Evolutionary conservation across 2,113 vertebrate genomes (phyloP).

Genomic region (Myanophis thanlyinensis): DNA sequence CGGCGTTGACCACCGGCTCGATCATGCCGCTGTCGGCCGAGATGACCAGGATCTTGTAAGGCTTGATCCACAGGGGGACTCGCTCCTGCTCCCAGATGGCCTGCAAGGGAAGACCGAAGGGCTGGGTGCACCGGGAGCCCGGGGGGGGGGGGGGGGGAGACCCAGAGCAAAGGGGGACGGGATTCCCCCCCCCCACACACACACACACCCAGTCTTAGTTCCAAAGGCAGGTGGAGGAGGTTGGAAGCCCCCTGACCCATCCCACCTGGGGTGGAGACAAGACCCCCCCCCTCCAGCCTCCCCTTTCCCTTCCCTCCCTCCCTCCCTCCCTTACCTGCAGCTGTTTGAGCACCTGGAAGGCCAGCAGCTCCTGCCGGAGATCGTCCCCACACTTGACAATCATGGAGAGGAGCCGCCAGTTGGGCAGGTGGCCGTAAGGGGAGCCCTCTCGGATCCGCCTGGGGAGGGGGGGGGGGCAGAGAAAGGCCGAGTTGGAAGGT

Average conservation of each 20-base stretch:
- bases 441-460: slow-evolving; percentile 92
- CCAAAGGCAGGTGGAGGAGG: neutral
- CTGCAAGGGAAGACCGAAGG: slow-evolving; percentile 55
- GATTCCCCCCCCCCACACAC: neutral
- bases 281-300: neutral
- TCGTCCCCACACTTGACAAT: slow-evolving; percentile 97
- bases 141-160: accelerated
- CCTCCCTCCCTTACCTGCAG: slow-evolving; percentile 78
- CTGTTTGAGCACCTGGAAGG: slow-evolving; percentile 92
- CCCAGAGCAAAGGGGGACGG: no score
- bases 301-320: neutral
- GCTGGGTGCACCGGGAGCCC: accelerated
- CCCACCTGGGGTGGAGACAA: neutral
- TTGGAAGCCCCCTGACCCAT: neutral
- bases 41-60: slow-evolving; percentile 95
- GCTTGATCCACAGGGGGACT: slow-evolving; percentile 92
- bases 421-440: slow-evolving; percentile 91
- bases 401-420: slow-evolving; percentile 91
- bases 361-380: slow-evolving; percentile 91
- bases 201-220: neutral
- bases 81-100: slow-evolving; percentile 92
- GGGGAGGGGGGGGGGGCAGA: neutral
- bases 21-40: slow-evolving; percentile 97
- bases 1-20: slow-evolving; percentile 91
- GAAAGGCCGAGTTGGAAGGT: neutral